Base-by-base conservation (phyloP, 1,140 invertebrate species). In the Bombus affinis region DNA sequence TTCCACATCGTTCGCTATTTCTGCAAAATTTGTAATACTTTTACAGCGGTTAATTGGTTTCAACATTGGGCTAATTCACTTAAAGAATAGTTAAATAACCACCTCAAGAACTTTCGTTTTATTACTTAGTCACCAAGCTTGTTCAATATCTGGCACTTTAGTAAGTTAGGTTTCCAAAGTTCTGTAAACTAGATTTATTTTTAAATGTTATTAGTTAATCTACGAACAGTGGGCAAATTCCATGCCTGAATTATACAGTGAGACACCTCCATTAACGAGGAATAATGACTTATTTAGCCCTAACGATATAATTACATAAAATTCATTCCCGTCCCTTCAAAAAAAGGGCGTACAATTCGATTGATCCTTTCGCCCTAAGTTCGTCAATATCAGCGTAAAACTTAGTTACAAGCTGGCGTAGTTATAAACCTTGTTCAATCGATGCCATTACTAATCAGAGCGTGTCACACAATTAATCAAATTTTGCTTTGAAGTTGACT, bases 271-370 rank as follows among this genome's bases (percentile, higher is more conserved):
- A 84, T 81, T 86, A 74, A 53, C 35, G 57, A 62, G 66, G 68
- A 75, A 85, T 85, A 62, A 59, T 12, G 25, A 78, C 22, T 59
- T 86, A 70, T 68, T 74, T 79, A 39, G 15, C 1, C 32, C 18
- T 57, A 44, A 62, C 57, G 25, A 28, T 57, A 75, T 73, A 86
- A 84, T 66, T 18, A 12, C 59, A 74, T 84, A 68, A 88, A 85
- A 42, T 39, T 9, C 25, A 8, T 44, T 70, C 32, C 59, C 44
- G 70, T 13, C 62, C 70, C 62, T 66, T 37, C 47, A 81, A 86
- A 79, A 44, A 53, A 53, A 18, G 78, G 44, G 82, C 77, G 73
- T 87, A 68, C 65, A 39, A 2, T 89, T 88, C 76, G 76, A 86
- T 91, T 90, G 83, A 66, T 81, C 66, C 73, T 81, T 76, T 47